A percentile compares a stretch with the other conserved stretches of the same genome.
These are phyloP conservation scores for Dorcus hopei DNA, from an alignment of 2,888 invertebrate genomes.

Conservation along the genomic window DNA sequence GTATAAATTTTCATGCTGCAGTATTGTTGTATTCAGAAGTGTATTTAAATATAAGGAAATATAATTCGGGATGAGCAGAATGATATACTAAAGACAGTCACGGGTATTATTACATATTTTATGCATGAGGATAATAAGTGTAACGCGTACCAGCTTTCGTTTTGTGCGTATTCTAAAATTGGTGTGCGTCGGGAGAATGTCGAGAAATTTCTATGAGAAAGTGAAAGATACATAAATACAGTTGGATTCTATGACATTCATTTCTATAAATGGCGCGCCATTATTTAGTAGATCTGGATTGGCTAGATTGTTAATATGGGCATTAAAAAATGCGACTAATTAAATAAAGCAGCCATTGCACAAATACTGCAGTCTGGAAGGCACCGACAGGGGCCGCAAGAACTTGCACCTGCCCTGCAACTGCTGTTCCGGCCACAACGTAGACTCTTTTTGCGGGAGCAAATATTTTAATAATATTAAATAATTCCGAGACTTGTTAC, in stretches of 20 bases:
- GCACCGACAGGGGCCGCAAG: constrained; percentile 39
- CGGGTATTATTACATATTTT: constrained; percentile 8
- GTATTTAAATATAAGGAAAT: constrained; percentile 1
- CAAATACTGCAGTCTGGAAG: constrained; percentile 43
- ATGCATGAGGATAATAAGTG: neutral
- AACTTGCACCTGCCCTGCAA: constrained; percentile 43
- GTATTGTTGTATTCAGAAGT: no score
- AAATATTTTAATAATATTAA: constrained; percentile 50
- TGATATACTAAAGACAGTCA: constrained; percentile 16
- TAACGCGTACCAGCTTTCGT: no score
- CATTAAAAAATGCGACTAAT: constrained; percentile 45
- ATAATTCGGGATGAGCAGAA: constrained; percentile 12
- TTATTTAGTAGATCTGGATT: constrained; percentile 43
- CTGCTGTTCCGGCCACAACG: constrained; percentile 40
- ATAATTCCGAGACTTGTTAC: constrained; percentile 39
- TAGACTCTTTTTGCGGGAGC: constrained; percentile 34
- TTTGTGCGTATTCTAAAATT: no score
- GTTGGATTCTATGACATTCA: constrained; percentile 20
- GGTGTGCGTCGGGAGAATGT: no score
- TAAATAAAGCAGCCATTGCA: constrained; percentile 44
- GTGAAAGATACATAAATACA: constrained; percentile 34
- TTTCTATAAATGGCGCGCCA: constrained; percentile 39
- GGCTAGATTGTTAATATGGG: constrained; percentile 43
- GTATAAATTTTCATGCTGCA: no score
- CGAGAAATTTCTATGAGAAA: constrained; percentile 36